Conservation (phyloP, 2,113 vertebrate species). For the Grallaria varia region DNA sequence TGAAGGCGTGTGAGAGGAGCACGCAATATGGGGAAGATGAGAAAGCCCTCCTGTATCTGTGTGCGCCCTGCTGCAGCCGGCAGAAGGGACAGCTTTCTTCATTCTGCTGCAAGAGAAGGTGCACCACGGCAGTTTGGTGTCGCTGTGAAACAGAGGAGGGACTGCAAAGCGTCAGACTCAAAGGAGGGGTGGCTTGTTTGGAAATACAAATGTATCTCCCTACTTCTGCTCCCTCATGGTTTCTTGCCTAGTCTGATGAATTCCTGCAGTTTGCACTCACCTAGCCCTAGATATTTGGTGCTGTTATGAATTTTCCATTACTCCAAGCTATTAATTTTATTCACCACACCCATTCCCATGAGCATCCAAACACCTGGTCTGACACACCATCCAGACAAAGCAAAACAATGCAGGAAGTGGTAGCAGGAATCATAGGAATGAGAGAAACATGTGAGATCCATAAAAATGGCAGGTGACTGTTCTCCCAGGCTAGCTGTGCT, state of each 20-base stretch:
- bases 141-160: background rate
- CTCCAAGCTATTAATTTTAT: background rate
- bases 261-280: background rate
- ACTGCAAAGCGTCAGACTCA: background rate
- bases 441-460: background rate
- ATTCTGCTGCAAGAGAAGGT: background rate
- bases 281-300: background rate
- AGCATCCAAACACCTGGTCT: slow-evolving; percentile 14
- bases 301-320: background rate
- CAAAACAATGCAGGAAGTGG: background rate
- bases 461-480: background rate
- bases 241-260: background rate
- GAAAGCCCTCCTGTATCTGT: background rate
- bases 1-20: background rate
- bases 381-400: background rate
- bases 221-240: background rate
- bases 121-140: background rate
- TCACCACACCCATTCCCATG: background rate
- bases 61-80: background rate
- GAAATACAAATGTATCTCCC: background rate
- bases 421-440: background rate
- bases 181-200: background rate
- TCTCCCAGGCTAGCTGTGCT: background rate
- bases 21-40: background rate
- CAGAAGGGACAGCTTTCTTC: background rate